Base-by-base conservation (phyloP, 1,140 invertebrate species). In the Metaphire vulgaris region DNA sequence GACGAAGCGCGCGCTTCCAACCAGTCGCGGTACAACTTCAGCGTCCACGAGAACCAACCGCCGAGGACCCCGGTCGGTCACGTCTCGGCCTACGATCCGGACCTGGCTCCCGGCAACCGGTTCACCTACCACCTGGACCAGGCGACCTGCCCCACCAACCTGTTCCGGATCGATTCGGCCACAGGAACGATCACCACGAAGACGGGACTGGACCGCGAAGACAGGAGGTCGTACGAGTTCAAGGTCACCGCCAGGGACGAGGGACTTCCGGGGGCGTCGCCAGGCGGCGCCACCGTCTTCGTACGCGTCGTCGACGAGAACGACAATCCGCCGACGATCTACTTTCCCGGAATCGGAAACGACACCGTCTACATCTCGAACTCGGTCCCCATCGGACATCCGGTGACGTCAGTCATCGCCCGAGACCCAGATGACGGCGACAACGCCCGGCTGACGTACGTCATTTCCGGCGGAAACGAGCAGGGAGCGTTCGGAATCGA, bases 281-380 rank as follows among this genome's bases (percentile, higher is more conserved):
- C 32, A 14, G 69, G 29, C 34, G 33, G 93, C 67, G 90, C 93
- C 0, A 93, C 91, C 64, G 91, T 97, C 0, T 80, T 92, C 21
- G 88, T 97, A 0, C 92, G 90, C 2, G 90, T 97, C 26, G 83
- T 92, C 29, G 94, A 97, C 82, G 96, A 95, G 85, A 97, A 99
- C 86, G 96, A 99, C 84, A 97, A 98, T 85, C 92, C 93, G 12
- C 96, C 96, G 0, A 89, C 67, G n/a, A 28, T 78, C 28, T 31
- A 34, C 2, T 78, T 78, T 69, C 76, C 76, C 28, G 29, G 29
- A 26, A 15, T 30, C 2, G 72, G 66, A 12, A 77, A 77, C 66
- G 67, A 77, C 33, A 77, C 76, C 21, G 72, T 77, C 33, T 64
- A 74, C 26, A 29, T 77, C 12, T 69, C 76, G n/a, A 74, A 32